Percentiles rank a stretch among this genome's conserved stretches.
These are phyloP conservation scores for Diplodus sargus DNA, from an alignment of 2,797 vertebrate genomes.

Conservation along the genomic window DNA sequence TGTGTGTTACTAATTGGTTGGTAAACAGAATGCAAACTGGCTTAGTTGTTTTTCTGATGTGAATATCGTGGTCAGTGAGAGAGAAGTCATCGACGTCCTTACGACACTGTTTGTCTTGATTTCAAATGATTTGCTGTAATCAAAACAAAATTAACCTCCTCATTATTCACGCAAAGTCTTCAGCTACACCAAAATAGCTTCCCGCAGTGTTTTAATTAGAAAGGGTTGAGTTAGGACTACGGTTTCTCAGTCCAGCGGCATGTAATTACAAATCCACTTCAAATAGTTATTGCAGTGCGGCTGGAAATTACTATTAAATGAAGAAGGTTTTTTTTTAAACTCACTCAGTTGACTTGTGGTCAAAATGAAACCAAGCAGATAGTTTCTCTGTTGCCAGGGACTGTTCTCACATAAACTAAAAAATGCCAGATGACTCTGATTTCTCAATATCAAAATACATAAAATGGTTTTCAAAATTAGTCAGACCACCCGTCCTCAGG, in stretches of 20 bases:
- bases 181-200: constrained; percentile 31
- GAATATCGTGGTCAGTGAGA: constrained; percentile 29
- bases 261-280: constrained; percentile 40
- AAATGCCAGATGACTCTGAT: constrained; percentile 4
- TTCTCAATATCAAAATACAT: constrained; percentile 14
- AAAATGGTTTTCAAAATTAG: background rate
- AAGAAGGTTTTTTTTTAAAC: constrained; percentile 1
- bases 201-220: constrained; percentile 9
- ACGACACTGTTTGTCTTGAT: constrained; percentile 4
- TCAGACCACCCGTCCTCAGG: background rate
- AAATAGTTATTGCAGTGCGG: constrained; percentile 1
- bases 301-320: constrained; percentile 29
- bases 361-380: constrained; percentile 10
- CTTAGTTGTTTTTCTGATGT: constrained; percentile 44
- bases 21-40: constrained; percentile 53
- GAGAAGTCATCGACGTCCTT: constrained; percentile 35
- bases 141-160: constrained; percentile 57
- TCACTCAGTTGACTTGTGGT: background rate
- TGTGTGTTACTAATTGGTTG: constrained; percentile 51
- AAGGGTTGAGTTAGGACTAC: constrained; percentile 3
- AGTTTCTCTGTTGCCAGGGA: background rate
- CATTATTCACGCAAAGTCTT: constrained; percentile 43
- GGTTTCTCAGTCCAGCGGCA: constrained; percentile 3
- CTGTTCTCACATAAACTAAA: background rate
- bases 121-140: constrained; percentile 36